Conservation (phyloP, 2,888 invertebrate genomes). For the Cryptus viduatorius region DNA sequence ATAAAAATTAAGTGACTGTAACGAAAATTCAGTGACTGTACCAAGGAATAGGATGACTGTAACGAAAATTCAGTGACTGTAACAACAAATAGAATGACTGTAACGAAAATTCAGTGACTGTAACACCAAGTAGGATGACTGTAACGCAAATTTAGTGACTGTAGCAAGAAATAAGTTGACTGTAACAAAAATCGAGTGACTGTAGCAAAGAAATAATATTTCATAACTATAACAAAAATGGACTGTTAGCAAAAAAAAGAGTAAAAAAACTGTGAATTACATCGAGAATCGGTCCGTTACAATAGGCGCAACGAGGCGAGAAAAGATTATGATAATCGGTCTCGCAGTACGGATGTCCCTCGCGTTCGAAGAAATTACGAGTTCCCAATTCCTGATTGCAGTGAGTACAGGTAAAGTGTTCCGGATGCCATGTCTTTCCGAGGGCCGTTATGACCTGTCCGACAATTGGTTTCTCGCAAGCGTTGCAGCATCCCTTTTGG, state of each 20-base stretch:
- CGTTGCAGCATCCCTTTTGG: slow-evolving; percentile 99
- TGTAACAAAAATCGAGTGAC: neutral
- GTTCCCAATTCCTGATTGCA: slow-evolving; percentile 99
- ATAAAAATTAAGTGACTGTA: neutral
- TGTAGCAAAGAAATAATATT: neutral
- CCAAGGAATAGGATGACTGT: neutral
- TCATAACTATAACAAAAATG: neutral
- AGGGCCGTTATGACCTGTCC: slow-evolving; percentile 98
- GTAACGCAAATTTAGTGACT: neutral
- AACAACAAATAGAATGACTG: neutral
- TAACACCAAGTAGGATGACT: slow-evolving; percentile 25
- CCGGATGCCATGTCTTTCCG: slow-evolving; percentile 99
- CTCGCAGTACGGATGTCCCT: slow-evolving; percentile 99
- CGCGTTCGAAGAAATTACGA: slow-evolving; percentile 99
- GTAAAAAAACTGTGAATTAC: slow-evolving; percentile 87
- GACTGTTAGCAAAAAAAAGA: neutral
- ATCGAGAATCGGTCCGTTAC: slow-evolving; percentile 99
- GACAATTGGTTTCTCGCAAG: slow-evolving; percentile 99
- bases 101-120: slow-evolving; percentile 17
- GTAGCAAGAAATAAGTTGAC: neutral
- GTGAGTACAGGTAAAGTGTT: slow-evolving; percentile 99
- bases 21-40: neutral
- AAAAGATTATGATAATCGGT: slow-evolving; percentile 99
- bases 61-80: neutral
- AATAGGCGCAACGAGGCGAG: slow-evolving; percentile 99